Base-by-base conservation (phyloP, 2,797 vertebrate genomes). In the Typhlichthys eigenmanni region DNA sequence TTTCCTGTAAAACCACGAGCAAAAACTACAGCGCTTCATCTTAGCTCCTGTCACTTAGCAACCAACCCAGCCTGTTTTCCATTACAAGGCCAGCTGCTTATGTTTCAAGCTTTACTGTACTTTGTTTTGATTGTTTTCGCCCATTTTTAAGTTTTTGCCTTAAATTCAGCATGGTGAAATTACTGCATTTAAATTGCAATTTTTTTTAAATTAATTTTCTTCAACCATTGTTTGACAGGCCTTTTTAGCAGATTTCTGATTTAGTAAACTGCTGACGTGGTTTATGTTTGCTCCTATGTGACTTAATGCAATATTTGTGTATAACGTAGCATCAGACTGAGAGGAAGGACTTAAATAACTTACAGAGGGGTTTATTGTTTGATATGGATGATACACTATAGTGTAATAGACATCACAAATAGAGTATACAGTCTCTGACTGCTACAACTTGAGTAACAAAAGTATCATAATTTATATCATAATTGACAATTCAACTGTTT, bases 11-110 rank as follows among this genome's bases (percentile, higher is more conserved):
- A 87, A 87, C 86, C 85, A 5, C 82, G 79, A 88, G 88, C 55
- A 38, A 87, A 75, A 85, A 83, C 81, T 87, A 59, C 63, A 81
- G 87, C 81, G 87, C 83, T 78, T 88, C 88, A 79, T 88, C 89
- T 89, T 82, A 83, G 86, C 72, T 73, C 75, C 72, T 83, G 89
- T 93, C 91, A 92, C 92, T 89, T 91, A 90, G 91, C 90, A 92
- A 91, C 86, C 78, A 68, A 72, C 67, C 75, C 73, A 85, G 78
- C 78, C 91, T 91, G 92, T 79, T 91, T 92, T 83, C 85, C 80
- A 89, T 93, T 93, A 92, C 78, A 43, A 43, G 60, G 51, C 82
- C 90, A 89, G 92, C 89, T 92, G 89, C 87, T 87, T 80, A 68
- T 67, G 72, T 87, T 91, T 85, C 85, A 81, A 73, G 57, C 67